These are phyloP conservation scores for Eurystomus gularis DNA, from an alignment of 2,113 vertebrate genomes.

Conservation along the genomic window DNA sequence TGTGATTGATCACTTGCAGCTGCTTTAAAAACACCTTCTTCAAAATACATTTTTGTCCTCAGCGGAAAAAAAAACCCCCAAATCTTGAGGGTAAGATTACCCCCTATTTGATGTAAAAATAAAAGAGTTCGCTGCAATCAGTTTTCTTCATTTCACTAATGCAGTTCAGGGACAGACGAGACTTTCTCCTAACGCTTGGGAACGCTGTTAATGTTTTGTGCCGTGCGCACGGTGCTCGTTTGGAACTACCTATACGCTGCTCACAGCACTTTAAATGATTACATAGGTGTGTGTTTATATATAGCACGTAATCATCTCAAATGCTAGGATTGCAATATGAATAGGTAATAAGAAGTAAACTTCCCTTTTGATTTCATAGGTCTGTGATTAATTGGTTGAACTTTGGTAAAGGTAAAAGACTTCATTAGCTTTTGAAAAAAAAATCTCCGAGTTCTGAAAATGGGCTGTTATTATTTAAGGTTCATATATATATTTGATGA, in stretches of 20 bases:
- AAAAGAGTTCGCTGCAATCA: constrained; percentile 36
- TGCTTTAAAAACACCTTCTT: neutral
- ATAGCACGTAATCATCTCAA: constrained; percentile 64
- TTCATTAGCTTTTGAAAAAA: constrained; percentile 11
- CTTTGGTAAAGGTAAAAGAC: constrained; percentile 23
- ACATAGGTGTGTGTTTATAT: constrained; percentile 30
- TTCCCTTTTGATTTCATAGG: constrained; percentile 41
- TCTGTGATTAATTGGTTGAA: constrained; percentile 64
- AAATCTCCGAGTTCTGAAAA: neutral
- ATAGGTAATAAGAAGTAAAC: constrained; percentile 53
- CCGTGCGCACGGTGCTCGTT: neutral
- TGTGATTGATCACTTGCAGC: accelerated
- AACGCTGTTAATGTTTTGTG: constrained; percentile 9
- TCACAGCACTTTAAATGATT: constrained; percentile 10
- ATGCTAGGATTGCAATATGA: constrained; percentile 46
- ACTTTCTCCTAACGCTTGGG: neutral
- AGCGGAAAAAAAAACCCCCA: neutral
- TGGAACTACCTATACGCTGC: neutral
- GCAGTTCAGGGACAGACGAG: constrained; percentile 4
- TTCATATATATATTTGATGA: neutral
- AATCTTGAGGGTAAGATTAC: neutral
- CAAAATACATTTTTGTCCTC: neutral
- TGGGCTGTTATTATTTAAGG: neutral
- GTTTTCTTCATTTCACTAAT: constrained; percentile 57
- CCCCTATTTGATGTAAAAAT: constrained; percentile 5